A percentile compares a stretch with the other conserved stretches of the same genome.
Conservation (phyloP, 2,113 vertebrate species). For the Pterocles orientalis region DNA sequence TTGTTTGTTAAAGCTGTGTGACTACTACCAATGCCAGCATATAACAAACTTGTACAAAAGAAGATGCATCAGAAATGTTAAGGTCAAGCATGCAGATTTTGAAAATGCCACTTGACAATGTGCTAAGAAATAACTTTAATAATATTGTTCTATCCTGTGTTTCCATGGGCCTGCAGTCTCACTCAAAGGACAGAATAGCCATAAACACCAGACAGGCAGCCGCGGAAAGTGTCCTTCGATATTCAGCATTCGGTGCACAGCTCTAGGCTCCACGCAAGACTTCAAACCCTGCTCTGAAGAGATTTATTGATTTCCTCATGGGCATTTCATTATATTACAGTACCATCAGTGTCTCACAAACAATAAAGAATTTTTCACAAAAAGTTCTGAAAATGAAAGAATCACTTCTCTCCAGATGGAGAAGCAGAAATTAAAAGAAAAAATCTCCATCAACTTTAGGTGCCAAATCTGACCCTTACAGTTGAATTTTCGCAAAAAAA, state of each 20-base stretch:
- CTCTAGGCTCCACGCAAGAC: background rate
- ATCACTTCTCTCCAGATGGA: background rate
- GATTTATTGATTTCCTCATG: background rate
- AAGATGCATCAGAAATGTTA: background rate
- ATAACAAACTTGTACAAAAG: background rate
- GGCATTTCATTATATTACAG: background rate
- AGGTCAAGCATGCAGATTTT: background rate
- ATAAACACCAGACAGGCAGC: background rate
- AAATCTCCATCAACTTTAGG: background rate
- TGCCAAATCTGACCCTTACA: background rate
- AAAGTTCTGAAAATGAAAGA: background rate
- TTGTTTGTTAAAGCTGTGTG: background rate
- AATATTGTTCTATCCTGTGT: background rate
- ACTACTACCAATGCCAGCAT: background rate
- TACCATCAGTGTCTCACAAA: background rate
- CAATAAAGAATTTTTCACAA: background rate
- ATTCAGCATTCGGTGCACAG: background rate
- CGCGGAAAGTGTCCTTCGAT: background rate
- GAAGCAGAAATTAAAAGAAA: background rate
- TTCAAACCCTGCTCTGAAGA: background rate
- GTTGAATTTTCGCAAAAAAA: background rate
- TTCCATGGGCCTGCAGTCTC: background rate
- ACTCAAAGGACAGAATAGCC: background rate
- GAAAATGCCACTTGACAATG: background rate
- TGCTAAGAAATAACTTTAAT: background rate